Evolutionary conservation across 2,888 invertebrate species (phyloP).

Genomic region (Sympetrum striolatum): DNA sequence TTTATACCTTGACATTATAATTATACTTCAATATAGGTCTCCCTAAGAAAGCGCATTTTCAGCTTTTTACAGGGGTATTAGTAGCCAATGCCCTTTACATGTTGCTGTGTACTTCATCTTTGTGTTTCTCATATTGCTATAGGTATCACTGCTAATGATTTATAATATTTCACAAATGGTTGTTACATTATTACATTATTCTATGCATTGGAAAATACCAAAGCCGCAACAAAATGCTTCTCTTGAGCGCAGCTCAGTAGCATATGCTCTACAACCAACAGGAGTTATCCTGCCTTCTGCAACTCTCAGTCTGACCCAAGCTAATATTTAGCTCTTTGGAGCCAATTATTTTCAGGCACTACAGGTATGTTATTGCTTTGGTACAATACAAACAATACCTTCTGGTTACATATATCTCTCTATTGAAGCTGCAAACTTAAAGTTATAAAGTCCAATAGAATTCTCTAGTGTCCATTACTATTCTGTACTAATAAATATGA

Average conservation of each 20-base stretch:
- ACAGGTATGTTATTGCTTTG: slow-evolving; percentile 49
- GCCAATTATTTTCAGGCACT: slow-evolving; percentile 48
- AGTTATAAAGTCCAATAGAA: slow-evolving; percentile 37
- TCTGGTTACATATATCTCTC: slow-evolving; percentile 46
- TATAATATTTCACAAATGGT: slow-evolving; percentile 47
- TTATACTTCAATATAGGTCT: slow-evolving; percentile 41
- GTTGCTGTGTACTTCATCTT: slow-evolving; percentile 39
- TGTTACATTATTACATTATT: slow-evolving; percentile 46
- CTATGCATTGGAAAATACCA: slow-evolving; percentile 37
- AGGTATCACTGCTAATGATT: slow-evolving; percentile 45
- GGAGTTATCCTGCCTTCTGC: slow-evolving; percentile 21
- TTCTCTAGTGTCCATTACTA: slow-evolving; percentile 46
- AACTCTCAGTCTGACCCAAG: slow-evolving; percentile 35
- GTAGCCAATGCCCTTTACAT: slow-evolving; percentile 44
- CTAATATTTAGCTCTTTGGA: slow-evolving; percentile 44
- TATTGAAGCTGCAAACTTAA: slow-evolving; percentile 47
- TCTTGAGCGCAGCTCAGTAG: slow-evolving; percentile 42
- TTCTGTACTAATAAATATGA: slow-evolving; percentile 46
- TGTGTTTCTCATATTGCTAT: slow-evolving; percentile 28
- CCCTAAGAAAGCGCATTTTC: slow-evolving; percentile 36
- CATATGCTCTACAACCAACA: slow-evolving; percentile 37
- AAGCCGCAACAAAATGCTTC: slow-evolving; percentile 44
- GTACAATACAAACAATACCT: slow-evolving; percentile 44
- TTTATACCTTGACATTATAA: slow-evolving; percentile 41
- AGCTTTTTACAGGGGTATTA: slow-evolving; percentile 41